Percentiles rank a stretch among this genome's conserved stretches.
Conservation (phyloP, 2,113 vertebrate genomes). For the Camarhynchus parvulus region DNA sequence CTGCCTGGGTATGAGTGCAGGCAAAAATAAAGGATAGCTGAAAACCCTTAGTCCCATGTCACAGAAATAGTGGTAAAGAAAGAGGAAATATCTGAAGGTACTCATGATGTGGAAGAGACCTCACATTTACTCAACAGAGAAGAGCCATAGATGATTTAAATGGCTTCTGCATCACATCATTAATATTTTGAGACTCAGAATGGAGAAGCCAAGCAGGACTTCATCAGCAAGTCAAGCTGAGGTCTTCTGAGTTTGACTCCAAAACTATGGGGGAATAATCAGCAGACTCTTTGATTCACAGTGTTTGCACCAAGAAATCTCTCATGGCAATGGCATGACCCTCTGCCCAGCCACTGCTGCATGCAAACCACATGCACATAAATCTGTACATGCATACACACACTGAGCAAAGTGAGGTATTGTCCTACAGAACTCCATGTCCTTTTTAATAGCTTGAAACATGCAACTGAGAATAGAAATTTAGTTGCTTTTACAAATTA, state of each 20-base stretch:
- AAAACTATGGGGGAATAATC: background rate
- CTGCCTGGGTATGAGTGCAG: background rate
- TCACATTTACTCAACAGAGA: background rate
- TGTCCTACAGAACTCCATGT: background rate
- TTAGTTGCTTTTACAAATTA: background rate
- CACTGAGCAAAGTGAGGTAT: background rate
- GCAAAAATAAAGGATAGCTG: background rate
- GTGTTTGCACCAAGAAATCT: background rate
- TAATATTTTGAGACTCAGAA: background rate
- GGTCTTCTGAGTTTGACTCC: background rate
- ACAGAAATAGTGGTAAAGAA: background rate
- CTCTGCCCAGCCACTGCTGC: background rate
- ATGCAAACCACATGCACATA: background rate
- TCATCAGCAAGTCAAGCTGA: background rate
- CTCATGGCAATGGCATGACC: background rate
- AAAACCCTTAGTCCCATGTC: too few species aligned
- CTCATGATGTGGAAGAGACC: background rate
- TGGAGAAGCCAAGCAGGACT: background rate
- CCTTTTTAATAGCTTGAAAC: background rate
- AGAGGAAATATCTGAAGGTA: background rate
- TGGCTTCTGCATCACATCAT: background rate
- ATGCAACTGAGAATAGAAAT: background rate
- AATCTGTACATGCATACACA: background rate
- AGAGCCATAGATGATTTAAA: background rate
- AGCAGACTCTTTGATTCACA: background rate